These are phyloP conservation scores for Tetramorium alpestre DNA, from an alignment of 1,140 invertebrate species.

Conservation along the genomic window DNA sequence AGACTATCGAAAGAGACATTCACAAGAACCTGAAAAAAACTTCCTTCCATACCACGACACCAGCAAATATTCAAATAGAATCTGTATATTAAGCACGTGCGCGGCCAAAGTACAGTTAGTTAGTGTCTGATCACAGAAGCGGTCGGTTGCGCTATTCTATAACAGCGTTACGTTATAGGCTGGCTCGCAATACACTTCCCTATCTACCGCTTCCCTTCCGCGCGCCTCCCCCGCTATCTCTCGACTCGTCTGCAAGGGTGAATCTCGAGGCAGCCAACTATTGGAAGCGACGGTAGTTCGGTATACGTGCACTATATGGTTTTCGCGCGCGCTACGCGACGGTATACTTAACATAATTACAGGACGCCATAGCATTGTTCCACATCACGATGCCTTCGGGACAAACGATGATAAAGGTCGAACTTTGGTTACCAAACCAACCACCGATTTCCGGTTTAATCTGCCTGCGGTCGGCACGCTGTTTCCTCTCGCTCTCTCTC, in stretches of 20 bases:
- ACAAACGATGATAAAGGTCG: conserved; percentile 66
- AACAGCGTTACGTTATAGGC: conserved; percentile 74
- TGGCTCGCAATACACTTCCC: conserved; percentile 68
- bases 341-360: conserved; percentile 75
- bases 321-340: conserved; percentile 46
- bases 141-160: conserved; percentile 65
- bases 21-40: not conserved
- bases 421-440: conserved; percentile 59
- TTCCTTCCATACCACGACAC: not conserved
- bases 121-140: conserved; percentile 70
- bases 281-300: conserved; percentile 48
- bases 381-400: conserved; percentile 63
- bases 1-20: not conserved
- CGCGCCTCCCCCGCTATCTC: not conserved
- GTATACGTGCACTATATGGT: conserved; percentile 38
- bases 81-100: conserved; percentile 8
- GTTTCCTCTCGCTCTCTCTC: not conserved
- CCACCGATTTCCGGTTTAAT: conserved; percentile 57
- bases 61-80: conserved; percentile 10
- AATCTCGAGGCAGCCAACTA: conserved; percentile 66
- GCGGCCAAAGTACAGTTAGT: conserved; percentile 64
- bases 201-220: not conserved
- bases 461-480: conserved; percentile 10
- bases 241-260: conserved; percentile 52
- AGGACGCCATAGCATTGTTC: conserved; percentile 68